Conservation (phyloP, 2,113 vertebrate species). For the Terrapene triunguis region DNA sequence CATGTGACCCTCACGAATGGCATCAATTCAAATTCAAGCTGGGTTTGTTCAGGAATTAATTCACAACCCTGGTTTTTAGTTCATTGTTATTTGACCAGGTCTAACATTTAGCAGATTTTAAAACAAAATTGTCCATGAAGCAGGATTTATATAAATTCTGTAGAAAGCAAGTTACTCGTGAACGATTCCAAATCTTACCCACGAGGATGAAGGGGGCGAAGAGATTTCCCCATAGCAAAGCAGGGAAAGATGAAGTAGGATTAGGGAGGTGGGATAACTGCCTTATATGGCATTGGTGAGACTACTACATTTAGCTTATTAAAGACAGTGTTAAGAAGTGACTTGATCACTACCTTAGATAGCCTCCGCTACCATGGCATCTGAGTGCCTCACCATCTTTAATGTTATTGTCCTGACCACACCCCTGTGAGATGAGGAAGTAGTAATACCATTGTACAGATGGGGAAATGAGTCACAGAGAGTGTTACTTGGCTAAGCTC, state of each 20-base stretch:
- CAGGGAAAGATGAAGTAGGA: neutral
- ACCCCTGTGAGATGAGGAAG: neutral
- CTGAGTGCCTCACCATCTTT: neutral
- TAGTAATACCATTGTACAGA: neutral
- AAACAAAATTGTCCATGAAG: neutral
- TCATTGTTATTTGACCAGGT: conserved; percentile 22
- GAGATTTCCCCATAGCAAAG: neutral
- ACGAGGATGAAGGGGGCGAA: neutral
- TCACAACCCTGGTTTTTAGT: neutral
- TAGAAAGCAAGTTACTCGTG: neutral
- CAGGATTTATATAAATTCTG: neutral
- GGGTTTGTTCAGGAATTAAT: conserved; percentile 35
- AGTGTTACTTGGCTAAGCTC: neutral
- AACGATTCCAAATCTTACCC: neutral
- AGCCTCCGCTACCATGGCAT: neutral
- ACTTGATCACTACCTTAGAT: neutral
- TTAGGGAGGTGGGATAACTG: neutral
- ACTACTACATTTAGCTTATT: neutral
- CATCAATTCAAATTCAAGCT: conserved; percentile 47
- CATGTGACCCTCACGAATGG: conserved; percentile 53
- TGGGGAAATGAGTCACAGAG: neutral
- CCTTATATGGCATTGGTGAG: neutral
- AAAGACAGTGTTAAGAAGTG: neutral
- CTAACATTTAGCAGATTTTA: neutral
- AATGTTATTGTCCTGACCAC: neutral